Evolutionary conservation across 1,140 invertebrate genomes (phyloP), one percentile per base, ranked within the genome.

Genomic region (Drosophila micromelanica): DNA sequence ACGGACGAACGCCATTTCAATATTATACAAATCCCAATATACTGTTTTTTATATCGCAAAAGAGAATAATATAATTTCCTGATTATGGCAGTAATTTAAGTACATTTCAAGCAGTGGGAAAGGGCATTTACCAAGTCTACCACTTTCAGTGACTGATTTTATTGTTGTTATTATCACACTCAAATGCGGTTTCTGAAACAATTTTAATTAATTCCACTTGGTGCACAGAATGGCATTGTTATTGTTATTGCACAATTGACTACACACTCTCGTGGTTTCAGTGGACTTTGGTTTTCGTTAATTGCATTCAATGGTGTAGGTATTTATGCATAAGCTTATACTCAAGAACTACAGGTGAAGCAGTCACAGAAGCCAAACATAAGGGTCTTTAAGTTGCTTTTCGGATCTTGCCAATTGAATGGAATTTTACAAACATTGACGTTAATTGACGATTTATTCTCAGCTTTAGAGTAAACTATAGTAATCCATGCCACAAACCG

Each of bases 121-220:
- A 27, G 45, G 9, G 45, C 45, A 23, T 35, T 23, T 8, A 2
- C 3, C 0, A n/a, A 46, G 9, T n/a, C 20, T 9, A 8, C 5
- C 30, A 32, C n/a, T 9, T 2, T 15, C 40, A 6, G 13, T 8
- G 27, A 32, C 1, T 7, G 27, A 0, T 9, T 38, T 20, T 23
- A 11, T 20, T 54, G 32, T 42, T 27, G 35, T 32, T 51, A 42
- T 43, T 13, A 42, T 37, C 38, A 12, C 15, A 30, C 32, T 15
- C 49, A 32, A 13, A 17, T 56, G 62, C 17, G 62, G 62, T 12
- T 48, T 55, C n/a, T 40, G 51, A 8, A 65, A 65, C 42, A 56
- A 56, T 65, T 65, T 65, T 45, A 65, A 55, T 65, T 55, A 55
- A 65, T 56, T 45, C 27, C 27, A 65, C 46, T 55, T 55, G 62